Conservation (phyloP, 2,888 invertebrate genomes). For the Lycophotia porphyrea region DNA sequence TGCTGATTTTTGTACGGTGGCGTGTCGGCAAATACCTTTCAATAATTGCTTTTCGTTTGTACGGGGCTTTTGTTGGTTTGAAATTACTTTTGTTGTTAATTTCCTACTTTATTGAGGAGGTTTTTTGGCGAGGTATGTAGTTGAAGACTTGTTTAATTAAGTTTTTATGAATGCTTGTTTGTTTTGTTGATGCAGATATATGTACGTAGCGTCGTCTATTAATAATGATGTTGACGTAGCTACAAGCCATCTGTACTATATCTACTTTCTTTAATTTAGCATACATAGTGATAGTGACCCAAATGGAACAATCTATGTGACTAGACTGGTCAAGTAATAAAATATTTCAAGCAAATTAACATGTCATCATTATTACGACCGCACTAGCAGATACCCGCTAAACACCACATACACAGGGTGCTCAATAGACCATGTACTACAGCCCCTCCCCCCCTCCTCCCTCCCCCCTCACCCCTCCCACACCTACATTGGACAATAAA, state of each 20-base stretch:
- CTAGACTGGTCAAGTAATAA: neutral
- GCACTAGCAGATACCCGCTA: constrained; percentile 49
- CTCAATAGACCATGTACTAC: constrained; percentile 50
- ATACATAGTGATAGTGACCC: neutral
- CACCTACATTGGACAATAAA: constrained; percentile 67
- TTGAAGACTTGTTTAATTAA: neutral
- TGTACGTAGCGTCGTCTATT: neutral
- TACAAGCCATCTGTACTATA: neutral
- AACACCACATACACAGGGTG: constrained; percentile 51
- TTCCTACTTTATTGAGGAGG: neutral
- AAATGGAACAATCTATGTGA: neutral
- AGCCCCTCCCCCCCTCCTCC: too few species aligned
- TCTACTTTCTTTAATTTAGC: neutral
- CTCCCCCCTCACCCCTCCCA: too few species aligned
- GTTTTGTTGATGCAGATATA: neutral
- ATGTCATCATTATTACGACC: constrained; percentile 38
- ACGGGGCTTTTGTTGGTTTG: constrained; percentile 1
- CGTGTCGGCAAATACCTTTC: constrained; percentile 4
- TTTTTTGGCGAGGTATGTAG: neutral
- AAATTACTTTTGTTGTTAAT: constrained; percentile 25
- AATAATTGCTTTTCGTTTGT: constrained; percentile 29
- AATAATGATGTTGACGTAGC: neutral
- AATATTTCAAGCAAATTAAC: neutral
- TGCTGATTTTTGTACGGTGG: constrained; percentile 14
- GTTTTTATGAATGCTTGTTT: neutral